Conservation (phyloP, 2,888 invertebrate species). For the Tachystola acroxantha region DNA sequence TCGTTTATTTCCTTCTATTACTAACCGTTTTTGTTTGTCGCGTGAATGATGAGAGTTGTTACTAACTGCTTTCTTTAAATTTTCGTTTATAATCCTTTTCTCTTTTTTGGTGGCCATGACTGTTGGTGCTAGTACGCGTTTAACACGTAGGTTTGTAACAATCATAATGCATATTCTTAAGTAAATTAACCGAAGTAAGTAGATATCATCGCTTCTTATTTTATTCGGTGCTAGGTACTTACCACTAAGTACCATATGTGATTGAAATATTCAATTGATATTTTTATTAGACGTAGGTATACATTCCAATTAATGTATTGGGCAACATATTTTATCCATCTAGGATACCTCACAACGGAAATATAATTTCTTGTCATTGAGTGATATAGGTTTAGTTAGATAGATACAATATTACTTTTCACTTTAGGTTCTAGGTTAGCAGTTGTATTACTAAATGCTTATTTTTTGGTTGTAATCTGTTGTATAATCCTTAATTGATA, state of each 20-base stretch:
- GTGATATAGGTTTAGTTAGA: conserved; percentile 11
- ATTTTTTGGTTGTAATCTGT: conserved; percentile 37
- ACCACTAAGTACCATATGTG: too few species aligned
- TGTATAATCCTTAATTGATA: conserved; percentile 29
- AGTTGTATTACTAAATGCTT: conserved; percentile 15
- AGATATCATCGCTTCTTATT: too few species aligned
- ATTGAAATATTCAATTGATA: neutral
- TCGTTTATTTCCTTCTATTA: conserved; percentile 38
- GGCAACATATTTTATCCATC: conserved; percentile 9
- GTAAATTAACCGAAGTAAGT: too few species aligned
- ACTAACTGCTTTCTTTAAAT: conserved; percentile 63
- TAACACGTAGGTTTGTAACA: conserved; percentile 26
- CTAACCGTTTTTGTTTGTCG: conserved; percentile 51
- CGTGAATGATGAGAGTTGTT: conserved; percentile 47
- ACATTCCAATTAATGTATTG: neutral
- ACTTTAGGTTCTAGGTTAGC: neutral
- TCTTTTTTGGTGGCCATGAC: conserved; percentile 54
- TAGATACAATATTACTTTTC: too few species aligned
- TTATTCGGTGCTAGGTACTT: too few species aligned
- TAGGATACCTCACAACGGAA: conserved; percentile 15
- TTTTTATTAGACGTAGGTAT: too few species aligned
- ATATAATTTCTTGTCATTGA: conserved; percentile 11
- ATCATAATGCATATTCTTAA: too few species aligned
- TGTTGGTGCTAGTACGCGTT: conserved; percentile 60
- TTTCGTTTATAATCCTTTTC: conserved; percentile 32